These are phyloP conservation scores for Cheilosia pagana DNA, from an alignment of 2,888 invertebrate species.

Conservation along the genomic window DNA sequence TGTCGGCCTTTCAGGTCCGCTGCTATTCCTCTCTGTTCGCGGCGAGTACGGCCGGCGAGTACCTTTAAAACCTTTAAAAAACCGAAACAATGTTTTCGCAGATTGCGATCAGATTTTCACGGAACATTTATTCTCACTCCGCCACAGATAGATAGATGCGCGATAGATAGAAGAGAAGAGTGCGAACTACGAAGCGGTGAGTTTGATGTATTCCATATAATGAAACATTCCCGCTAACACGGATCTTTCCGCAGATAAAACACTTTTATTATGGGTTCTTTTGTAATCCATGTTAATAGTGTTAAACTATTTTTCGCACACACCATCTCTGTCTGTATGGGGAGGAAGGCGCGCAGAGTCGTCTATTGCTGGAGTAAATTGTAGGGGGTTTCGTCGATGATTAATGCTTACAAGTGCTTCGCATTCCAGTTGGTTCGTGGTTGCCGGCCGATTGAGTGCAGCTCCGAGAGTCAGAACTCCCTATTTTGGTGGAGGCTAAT, in stretches of 20 bases:
- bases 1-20: conserved; percentile 57
- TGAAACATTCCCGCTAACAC: conserved; percentile 68
- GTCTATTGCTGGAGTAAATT: conserved; percentile 61
- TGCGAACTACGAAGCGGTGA: conserved; percentile 55
- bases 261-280: conserved; percentile 71
- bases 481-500: conserved; percentile 64
- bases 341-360: no score
- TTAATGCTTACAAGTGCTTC: conserved; percentile 72
- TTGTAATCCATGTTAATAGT: conserved; percentile 65
- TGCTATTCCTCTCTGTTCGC: conserved; percentile 36
- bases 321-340: no score
- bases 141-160: conserved; percentile 2
- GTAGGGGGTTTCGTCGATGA: conserved; percentile 65
- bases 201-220: conserved; percentile 57
- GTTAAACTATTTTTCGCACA: conserved; percentile 56
- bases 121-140: conserved; percentile 65
- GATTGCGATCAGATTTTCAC: conserved; percentile 69
- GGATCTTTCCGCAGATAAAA: conserved; percentile 69
- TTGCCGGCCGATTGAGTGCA: conserved; percentile 14
- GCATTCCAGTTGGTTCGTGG: conserved; percentile 46
- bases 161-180: conserved; percentile 13
- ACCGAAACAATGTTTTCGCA: conserved; percentile 60
- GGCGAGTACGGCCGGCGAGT: no score
- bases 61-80: conserved; percentile 37
- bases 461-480: conserved; percentile 23